These are phyloP conservation scores for Rissa tridactyla DNA, from an alignment of 2,113 vertebrate genomes.

Conservation along the genomic window DNA sequence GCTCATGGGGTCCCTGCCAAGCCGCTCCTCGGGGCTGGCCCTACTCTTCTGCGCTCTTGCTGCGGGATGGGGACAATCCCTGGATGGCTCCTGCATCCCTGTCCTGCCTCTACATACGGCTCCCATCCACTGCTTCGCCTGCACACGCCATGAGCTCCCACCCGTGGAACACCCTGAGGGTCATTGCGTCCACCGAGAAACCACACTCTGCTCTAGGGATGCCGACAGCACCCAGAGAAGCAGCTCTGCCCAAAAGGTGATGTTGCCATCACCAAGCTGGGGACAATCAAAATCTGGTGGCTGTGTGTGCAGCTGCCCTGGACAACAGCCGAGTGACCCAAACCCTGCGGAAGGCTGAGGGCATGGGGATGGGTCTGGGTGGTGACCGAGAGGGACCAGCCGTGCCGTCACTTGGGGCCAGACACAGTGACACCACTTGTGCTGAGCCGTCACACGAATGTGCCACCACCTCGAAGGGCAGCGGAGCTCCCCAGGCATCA, in stretches of 20 bases:
- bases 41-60: not conserved
- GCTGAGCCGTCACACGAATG: fast-evolving
- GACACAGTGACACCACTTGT: not conserved
- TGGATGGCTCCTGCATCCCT: fast-evolving
- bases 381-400: not conserved
- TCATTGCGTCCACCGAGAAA: fast-evolving
- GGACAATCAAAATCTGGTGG: fast-evolving
- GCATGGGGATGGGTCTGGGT: fast-evolving
- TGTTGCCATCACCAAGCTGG: not conserved
- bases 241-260: not conserved
- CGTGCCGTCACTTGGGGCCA: fast-evolving
- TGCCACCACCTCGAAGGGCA: not conserved
- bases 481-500: not conserved
- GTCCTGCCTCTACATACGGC: fast-evolving
- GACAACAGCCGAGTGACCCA: fast-evolving
- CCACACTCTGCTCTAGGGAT: fast-evolving
- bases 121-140: fast-evolving
- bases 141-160: fast-evolving
- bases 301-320: fast-evolving
- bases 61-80: fast-evolving
- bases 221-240: fast-evolving
- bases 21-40: fast-evolving
- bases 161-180: fast-evolving
- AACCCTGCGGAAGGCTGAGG: not conserved
- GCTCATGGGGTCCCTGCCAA: fast-evolving